Evolutionary conservation across 2,113 vertebrate genomes (phyloP).

Genomic region (Eulemur macaco): DNA sequence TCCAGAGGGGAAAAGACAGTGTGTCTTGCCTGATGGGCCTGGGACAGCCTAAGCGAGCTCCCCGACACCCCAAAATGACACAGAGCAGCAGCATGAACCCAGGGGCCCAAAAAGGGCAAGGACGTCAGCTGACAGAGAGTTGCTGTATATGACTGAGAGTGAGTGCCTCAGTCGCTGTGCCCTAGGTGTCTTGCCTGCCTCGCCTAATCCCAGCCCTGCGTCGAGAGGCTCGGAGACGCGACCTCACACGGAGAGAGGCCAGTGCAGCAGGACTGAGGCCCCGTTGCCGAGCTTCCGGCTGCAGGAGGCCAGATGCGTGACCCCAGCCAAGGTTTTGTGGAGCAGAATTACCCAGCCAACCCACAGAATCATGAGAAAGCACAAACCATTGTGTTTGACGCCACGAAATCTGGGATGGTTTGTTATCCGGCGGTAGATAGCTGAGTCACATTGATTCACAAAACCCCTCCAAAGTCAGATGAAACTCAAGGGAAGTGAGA

Average conservation of each 20-base stretch:
- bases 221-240: neutral
- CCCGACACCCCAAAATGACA: neutral
- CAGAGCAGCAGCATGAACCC: neutral
- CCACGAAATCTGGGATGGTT: neutral
- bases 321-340: neutral
- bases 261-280: neutral
- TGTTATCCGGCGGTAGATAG: neutral
- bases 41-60: neutral
- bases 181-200: neutral
- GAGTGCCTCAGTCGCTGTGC: neutral
- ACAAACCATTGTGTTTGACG: neutral
- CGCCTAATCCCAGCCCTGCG: neutral
- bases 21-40: neutral
- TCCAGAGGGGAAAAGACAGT: neutral
- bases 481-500: neutral
- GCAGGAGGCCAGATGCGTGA: rapidly evolving
- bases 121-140: neutral
- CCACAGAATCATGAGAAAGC: neutral
- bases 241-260: rapidly evolving
- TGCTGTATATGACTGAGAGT: rapidly evolving
- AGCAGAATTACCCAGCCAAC: neutral
- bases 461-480: neutral
- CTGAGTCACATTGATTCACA: neutral
- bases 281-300: neutral
- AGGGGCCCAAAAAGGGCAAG: neutral